phyloP scores from a whole-genome alignment of 2,113 vertebrate species.

The Grus americana region DNA sequence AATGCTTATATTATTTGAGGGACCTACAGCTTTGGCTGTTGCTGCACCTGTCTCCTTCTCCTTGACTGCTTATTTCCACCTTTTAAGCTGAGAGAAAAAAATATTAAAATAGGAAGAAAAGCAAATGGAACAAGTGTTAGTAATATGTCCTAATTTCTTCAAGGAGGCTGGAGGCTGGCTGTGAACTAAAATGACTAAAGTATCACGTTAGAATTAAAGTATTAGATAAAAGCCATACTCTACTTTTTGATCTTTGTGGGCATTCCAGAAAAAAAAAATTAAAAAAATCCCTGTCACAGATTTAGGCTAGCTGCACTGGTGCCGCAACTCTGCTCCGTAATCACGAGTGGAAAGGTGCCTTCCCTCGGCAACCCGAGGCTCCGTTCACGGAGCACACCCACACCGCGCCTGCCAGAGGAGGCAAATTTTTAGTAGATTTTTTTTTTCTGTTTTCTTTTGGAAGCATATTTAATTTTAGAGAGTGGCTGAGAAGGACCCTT shows the following conservation, averaged over 20 bases:
- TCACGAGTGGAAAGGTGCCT: not conserved
- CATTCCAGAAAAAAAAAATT: not conserved
- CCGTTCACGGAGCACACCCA: not conserved
- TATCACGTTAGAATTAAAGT: conserved; percentile 28
- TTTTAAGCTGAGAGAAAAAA: not conserved
- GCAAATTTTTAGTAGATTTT: too few species aligned
- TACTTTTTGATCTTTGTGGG: conserved; percentile 16
- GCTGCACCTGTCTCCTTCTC: not conserved
- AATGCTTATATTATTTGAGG: not conserved
- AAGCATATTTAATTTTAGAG: not conserved
- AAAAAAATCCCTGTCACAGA: not conserved
- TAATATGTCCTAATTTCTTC: conserved; percentile 33
- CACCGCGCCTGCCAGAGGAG: not conserved
- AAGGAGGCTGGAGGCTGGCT: conserved; percentile 13
- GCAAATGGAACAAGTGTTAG: not conserved
- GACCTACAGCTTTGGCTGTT: not conserved
- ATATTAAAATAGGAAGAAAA: not conserved
- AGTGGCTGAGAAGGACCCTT: too few species aligned
- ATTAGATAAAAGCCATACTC: conserved; percentile 23
- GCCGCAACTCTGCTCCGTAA: accelerated
- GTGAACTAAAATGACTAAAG: conserved; percentile 11
- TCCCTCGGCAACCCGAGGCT: not conserved
- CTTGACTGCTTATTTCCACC: not conserved
- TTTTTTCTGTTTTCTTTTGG: not conserved
- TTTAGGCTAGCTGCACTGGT: not conserved